Conservation (phyloP, 2,888 invertebrate species). For the Lasius fuliginosus region DNA sequence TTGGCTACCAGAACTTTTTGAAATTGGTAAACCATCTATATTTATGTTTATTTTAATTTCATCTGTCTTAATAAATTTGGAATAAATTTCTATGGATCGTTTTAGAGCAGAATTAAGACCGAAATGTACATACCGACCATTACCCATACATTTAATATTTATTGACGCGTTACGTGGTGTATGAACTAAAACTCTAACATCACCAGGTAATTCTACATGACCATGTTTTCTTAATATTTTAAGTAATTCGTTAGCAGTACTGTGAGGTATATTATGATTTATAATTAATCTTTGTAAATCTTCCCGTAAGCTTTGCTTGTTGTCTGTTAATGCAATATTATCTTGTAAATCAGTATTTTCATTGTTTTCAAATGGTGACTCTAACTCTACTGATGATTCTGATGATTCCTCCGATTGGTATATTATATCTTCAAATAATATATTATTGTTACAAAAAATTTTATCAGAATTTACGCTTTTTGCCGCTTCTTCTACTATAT, state of each 20-base stretch:
- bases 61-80: neutral
- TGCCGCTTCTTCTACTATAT: neutral
- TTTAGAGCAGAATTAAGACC: neutral
- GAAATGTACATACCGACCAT: slow-evolving; percentile 20
- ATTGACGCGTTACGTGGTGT: slow-evolving; percentile 2
- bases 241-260: neutral
- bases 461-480: neutral
- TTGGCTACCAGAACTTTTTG: neutral
- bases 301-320: neutral
- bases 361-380: too few species aligned
- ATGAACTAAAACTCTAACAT: slow-evolving; percentile 6
- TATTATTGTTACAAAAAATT: neutral
- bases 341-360: too few species aligned
- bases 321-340: too few species aligned
- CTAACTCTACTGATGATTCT: too few species aligned
- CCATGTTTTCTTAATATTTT: neutral
- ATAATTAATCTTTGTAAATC: neutral
- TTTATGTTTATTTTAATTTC: slow-evolving; percentile 15
- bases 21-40: neutral
- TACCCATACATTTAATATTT: neutral
- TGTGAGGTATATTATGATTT: slow-evolving; percentile 9
- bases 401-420: neutral
- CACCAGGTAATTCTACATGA: slow-evolving; percentile 11
- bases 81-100: slow-evolving; percentile 1
- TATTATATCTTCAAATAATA: neutral